Conservation (phyloP, 2,113 vertebrate species). For the Tringa solitaria region DNA sequence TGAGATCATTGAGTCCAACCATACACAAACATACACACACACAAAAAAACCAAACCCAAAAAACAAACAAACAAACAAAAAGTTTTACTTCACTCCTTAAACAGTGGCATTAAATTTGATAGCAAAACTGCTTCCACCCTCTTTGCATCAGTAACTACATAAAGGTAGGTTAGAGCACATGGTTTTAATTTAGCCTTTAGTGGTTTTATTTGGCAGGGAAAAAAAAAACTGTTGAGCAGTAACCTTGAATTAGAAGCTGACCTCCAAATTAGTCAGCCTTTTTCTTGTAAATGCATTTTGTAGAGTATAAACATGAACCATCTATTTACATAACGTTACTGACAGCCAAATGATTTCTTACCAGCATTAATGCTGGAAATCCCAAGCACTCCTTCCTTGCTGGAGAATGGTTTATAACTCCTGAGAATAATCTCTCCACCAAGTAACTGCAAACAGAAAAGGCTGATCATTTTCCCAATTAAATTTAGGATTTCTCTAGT, state of each 20-base stretch:
- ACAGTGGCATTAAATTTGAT: not conserved
- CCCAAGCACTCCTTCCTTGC: conserved; percentile 24
- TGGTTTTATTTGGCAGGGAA: conserved; percentile 3
- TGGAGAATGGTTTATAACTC: conserved; percentile 10
- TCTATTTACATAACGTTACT: conserved; percentile 45
- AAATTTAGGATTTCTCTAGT: not conserved
- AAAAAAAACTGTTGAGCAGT: not conserved
- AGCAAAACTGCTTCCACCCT: conserved; percentile 1
- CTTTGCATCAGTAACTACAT: conserved; percentile 25
- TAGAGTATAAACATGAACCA: conserved; percentile 48
- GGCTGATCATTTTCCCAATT: not conserved
- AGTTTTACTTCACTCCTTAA: not conserved
- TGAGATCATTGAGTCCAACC: no score
- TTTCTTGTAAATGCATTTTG: conserved; percentile 57
- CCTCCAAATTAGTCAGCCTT: conserved; percentile 35
- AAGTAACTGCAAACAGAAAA: not conserved
- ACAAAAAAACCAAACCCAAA: no score
- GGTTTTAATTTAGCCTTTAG: conserved; percentile 47
- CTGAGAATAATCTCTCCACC: not conserved
- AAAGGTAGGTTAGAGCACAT: conserved; percentile 33
- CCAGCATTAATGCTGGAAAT: conserved; percentile 33
- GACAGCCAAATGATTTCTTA: conserved; percentile 57
- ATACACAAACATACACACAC: no score
- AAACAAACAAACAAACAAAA: no score
- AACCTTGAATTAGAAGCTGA: conserved; percentile 64